Base-by-base conservation (phyloP, 2,797 vertebrate genomes). In the Trachurus trachurus region DNA sequence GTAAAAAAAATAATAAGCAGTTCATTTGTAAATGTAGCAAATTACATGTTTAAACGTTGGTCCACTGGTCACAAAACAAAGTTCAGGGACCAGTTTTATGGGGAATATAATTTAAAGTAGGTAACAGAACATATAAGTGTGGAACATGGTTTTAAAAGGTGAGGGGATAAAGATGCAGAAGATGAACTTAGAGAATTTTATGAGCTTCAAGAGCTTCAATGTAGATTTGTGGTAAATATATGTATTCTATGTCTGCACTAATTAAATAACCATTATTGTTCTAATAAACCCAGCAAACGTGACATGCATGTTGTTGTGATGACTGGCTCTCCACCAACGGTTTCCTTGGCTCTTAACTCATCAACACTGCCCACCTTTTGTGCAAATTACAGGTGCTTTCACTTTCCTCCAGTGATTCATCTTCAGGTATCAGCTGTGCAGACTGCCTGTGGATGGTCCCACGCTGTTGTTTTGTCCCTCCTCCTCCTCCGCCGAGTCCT, bases 401-500 rank as follows among this genome's bases (percentile, higher is more conserved):
- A n/a, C 11, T 56, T 70, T 70, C 59, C 61, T 81, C 53, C 42
- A 53, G 71, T 87, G 84, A 88, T 45, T 87, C 85, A 76, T 87
- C 62, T 16, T 76, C 76, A 89, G 75, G 81, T 87, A 81, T 92
- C 84, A 90, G 83, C 79, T 74, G 75, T 80, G 82, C 62, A 26
- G 54, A 39, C 72, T 53, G 57, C 29, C 80, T 16, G 64, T 67
- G n/a, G 83, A 72, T 12, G 75, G 82, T 76, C 76, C 89, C 66
- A 80, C 63, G 22, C 72, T 72, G 78, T 88, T 86, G 37, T 6
- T 74, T 71, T 73, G 76, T 69, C 65, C 83, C 57, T 86, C 84
- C 56, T 86, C 84, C 56, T 94, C 91, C 63, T 92, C 93, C 22
- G 86, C 93, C 71, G 89, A 94, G 80, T 81, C 92, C 39, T 96